Conservation (phyloP, 2,888 invertebrate species). For the Liopterus haemorrhoidalis region DNA sequence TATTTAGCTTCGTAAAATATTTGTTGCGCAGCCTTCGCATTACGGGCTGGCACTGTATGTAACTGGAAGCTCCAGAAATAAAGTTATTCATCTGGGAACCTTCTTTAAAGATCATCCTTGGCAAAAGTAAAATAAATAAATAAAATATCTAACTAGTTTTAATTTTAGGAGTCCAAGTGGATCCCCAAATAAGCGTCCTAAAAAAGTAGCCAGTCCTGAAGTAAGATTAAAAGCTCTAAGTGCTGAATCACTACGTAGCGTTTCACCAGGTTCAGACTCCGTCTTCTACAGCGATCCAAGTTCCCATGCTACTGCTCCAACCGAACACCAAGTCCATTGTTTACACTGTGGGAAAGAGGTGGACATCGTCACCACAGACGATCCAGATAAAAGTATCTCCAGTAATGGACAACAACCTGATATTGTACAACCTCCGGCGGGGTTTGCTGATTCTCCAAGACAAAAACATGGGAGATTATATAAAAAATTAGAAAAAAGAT, state of each 20-base stretch:
- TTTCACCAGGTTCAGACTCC: slow-evolving; percentile 84
- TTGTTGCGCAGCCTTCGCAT: no score
- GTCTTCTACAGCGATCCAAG: slow-evolving; percentile 82
- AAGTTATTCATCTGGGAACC: no score
- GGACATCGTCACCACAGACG: slow-evolving; percentile 44
- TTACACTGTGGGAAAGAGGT: slow-evolving; percentile 78
- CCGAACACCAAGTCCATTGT: slow-evolving; percentile 59
- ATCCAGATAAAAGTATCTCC: slow-evolving; percentile 36
- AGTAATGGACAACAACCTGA: slow-evolving; percentile 46
- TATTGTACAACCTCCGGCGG: slow-evolving; percentile 82
- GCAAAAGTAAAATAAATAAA: no score
- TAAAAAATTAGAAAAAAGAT: slow-evolving; percentile 72
- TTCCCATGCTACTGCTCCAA: slow-evolving; percentile 45
- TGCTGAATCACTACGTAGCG: slow-evolving; percentile 81
- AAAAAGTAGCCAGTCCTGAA: slow-evolving; percentile 44
- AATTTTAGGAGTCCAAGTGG: slow-evolving; percentile 48
- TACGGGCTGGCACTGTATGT: no score
- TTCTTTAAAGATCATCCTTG: no score
- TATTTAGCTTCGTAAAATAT: no score
- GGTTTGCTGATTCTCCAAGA: slow-evolving; percentile 78
- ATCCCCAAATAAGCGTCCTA: slow-evolving; percentile 48
- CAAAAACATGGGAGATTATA: slow-evolving; percentile 55
- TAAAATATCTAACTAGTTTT: no score
- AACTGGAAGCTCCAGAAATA: no score
- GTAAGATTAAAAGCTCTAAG: slow-evolving; percentile 70